Base-by-base conservation (phyloP, 1,140 invertebrate genomes). In the Calephelis nemesis region DNA sequence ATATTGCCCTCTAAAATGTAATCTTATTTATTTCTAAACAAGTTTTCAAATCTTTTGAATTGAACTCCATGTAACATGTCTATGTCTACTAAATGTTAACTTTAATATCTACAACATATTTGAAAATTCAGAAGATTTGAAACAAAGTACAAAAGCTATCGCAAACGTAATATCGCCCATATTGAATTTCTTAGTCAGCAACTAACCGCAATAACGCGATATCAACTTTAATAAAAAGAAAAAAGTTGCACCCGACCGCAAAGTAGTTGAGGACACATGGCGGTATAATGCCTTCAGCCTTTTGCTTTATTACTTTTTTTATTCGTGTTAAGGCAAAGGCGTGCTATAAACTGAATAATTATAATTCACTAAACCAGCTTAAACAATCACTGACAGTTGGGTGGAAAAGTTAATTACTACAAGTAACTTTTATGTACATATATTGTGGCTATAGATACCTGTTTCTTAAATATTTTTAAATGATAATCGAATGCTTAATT, bases 281-380 rank as follows among this genome's bases (percentile, higher is more conserved):
- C 58, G 58, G 58, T 60, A 60, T 60, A 60, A 60, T 60, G 58
- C 58, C 58, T 60, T 60, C 39, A 60, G 58, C 58, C 30, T 60
- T n/a, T 60, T 60, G 58, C 58, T 60, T 60, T 60, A 60, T 60
- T 60, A 40, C 30, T 60, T 60, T 60, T 58, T 60, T 60, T 60
- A 60, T 60, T 60, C 58, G 58, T 60, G 58, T 60, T 60, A 60
- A 60, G 39, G 58, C 58, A 60, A 60, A 60, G 58, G 58, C 58
- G 58, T 60, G 58, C 58, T 60, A 60, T 60, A 60, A 60, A 60
- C 58, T 60, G 58, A 60, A 60, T 60, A 60, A 60, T 60, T 60
- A 60, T 60, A 60, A 60, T 60, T 60, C 39, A 39, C 58, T 60
- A 40, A 60, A 60, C 30, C 12, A 40, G 30, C 58, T 60, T 12